phyloP scores from a whole-genome alignment of 2,888 invertebrate species.

The Caradrina clavipalpis region DNA sequence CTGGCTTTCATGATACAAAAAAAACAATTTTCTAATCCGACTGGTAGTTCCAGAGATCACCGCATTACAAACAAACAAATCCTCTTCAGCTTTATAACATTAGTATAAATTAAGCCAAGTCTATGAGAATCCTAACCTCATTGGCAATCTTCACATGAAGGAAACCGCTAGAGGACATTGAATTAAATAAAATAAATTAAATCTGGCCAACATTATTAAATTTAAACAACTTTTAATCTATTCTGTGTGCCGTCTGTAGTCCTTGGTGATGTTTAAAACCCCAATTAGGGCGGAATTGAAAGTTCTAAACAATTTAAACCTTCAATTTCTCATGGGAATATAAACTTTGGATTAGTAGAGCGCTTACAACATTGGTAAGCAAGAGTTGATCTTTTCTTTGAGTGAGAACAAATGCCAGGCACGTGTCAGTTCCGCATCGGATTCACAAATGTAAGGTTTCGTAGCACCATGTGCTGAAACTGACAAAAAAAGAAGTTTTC shows the following conservation, averaged over 20 bases:
- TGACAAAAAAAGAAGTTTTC: too few relatives aligned
- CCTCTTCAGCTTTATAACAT: too few relatives aligned
- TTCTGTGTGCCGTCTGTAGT: background rate
- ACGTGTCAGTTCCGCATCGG: too few relatives aligned
- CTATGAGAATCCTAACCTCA: conserved; percentile 29
- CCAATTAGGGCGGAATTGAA: background rate
- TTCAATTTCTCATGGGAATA: background rate
- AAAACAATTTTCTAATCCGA: too few relatives aligned
- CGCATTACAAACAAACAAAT: background rate
- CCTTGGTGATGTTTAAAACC: background rate
- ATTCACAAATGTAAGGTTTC: too few relatives aligned
- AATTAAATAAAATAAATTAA: conserved; percentile 60
- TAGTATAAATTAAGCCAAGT: background rate
- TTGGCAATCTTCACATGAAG: conserved; percentile 44
- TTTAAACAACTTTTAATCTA: conserved; percentile 15
- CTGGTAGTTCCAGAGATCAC: too few relatives aligned
- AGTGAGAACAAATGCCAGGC: too few relatives aligned
- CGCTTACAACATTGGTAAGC: too few relatives aligned
- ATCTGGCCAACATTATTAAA: conserved; percentile 38
- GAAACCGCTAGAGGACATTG: conserved; percentile 43
- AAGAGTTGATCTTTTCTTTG: too few relatives aligned
- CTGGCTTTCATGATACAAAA: too few relatives aligned
- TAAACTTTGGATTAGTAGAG: background rate
- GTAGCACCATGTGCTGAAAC: too few relatives aligned
- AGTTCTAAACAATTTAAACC: background rate